Evolutionary conservation across 2,797 vertebrate species (phyloP), one percentile per base, ranked within the genome.

Genomic region (Erithacus rubecula): DNA sequence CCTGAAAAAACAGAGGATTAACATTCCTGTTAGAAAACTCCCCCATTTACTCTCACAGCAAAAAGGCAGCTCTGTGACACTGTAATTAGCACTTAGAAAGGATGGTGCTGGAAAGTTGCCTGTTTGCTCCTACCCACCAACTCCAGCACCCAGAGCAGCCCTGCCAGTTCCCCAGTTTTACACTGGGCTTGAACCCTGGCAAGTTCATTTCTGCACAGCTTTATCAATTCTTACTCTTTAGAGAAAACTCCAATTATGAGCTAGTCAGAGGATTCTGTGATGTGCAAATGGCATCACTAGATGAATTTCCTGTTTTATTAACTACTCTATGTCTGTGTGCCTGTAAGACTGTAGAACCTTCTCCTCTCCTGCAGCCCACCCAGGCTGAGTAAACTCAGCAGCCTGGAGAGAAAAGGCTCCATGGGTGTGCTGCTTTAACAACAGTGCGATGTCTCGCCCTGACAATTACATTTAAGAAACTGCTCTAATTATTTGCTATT

Each of bases 1-100:
- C 94, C 97, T 97, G 93, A 79, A 84, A 90, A 87, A 91, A 56
- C 5, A 68, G 5, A 67, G 36, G 89, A 75, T 81, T 69, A 85
- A 37, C 23, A 51, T 32, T 34, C 51, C 52, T 75, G 24, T 56
- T 65, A 64, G 52, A 91, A 83, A 83, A 3, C 19, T 19, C 43
- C 41, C 58, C 6, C 5, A 32, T 36, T 69, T 79, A 49, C 24
- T 46, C 47, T 39, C 74, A 65, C 26, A 79, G 60, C 36, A 84
- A 44, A 41, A 56, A n/a, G 52, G 44, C 59, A 85, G 26, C 37
- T 83, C 51, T 19, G 53, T 15, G 83, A 59, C 32, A 23, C 59
- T 36, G 52, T 44, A 37, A 77, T 23, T 21, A 91, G 59, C 32
- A 14, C 26, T 51, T 16, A 14, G 4, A 86, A 56, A 4, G 52